phyloP scores from a whole-genome alignment of 2,888 invertebrate species.

The Liposcelis brunnea region DNA sequence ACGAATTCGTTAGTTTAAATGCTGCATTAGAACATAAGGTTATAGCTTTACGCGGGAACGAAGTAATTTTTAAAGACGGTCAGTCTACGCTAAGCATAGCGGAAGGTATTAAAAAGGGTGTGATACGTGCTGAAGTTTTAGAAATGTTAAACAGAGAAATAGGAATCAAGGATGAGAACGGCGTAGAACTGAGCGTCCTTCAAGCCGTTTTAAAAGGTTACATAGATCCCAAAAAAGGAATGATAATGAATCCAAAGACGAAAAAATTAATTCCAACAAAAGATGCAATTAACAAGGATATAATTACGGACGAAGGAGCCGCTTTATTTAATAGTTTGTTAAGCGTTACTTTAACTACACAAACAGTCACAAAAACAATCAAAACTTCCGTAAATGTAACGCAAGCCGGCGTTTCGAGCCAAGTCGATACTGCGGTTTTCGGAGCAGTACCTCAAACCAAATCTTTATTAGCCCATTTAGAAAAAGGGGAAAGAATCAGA shows the following conservation, averaged over 20 bases:
- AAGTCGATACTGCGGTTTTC: constrained; percentile 23
- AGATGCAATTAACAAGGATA: constrained; percentile 66
- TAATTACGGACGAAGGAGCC: constrained; percentile 77
- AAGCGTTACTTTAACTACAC: constrained; percentile 73
- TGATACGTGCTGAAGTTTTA: constrained; percentile 67
- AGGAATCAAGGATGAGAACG: constrained; percentile 54
- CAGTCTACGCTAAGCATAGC: constrained; percentile 59
- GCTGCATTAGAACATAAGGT: constrained; percentile 58
- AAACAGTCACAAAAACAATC: constrained; percentile 71
- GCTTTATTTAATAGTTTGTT: constrained; percentile 67
- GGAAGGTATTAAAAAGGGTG: constrained; percentile 59
- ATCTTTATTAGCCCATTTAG: not conserved
- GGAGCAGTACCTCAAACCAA: not conserved
- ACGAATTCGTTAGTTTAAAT: constrained; percentile 67
- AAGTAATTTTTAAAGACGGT: constrained; percentile 44
- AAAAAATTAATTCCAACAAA: constrained; percentile 61
- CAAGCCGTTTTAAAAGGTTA: constrained; percentile 74
- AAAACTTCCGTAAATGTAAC: constrained; percentile 65
- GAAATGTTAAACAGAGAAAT: constrained; percentile 71
- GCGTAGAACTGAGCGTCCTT: constrained; percentile 62
- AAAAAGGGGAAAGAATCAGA: too few species aligned
- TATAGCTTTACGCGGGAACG: constrained; percentile 45
- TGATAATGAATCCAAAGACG: constrained; percentile 56
- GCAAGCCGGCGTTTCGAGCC: constrained; percentile 35
- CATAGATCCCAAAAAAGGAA: constrained; percentile 76